Evolutionary conservation across 2,113 vertebrate species (phyloP).

Genomic region (Solenodon paradoxus): DNA sequence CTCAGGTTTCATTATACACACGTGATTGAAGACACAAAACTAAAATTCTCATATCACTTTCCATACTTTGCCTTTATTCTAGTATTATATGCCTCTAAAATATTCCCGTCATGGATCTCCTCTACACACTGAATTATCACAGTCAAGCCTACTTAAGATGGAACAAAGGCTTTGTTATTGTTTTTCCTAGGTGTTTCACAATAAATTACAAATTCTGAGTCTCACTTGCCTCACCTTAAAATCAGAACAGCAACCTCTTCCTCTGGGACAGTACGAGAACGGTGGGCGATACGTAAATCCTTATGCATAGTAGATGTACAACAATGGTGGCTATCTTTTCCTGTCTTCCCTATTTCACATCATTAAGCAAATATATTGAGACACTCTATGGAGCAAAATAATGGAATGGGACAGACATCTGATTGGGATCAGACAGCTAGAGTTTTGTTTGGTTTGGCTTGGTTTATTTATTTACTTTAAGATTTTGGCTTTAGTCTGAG

Average conservation of each 20-base stretch:
- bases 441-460: too few relatives aligned
- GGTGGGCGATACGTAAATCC: not conserved
- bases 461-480: too few relatives aligned
- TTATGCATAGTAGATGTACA: not conserved
- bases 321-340: not conserved
- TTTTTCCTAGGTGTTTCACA: not conserved
- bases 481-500: too few relatives aligned
- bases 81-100: not conserved
- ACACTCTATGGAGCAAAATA: not conserved
- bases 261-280: not conserved
- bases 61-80: not conserved
- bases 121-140: not conserved
- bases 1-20: not conserved
- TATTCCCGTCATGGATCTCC: not conserved
- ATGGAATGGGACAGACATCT: not conserved
- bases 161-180: not conserved
- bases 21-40: not conserved
- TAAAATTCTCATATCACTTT: not conserved
- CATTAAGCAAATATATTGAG: not conserved
- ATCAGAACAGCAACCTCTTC: not conserved
- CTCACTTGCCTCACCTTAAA: not conserved
- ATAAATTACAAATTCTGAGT: not conserved
- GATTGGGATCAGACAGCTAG: not conserved
- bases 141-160: not conserved
- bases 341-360: not conserved